Base-by-base conservation (phyloP, 2,797 vertebrate species). In the Ceryle rudis region DNA sequence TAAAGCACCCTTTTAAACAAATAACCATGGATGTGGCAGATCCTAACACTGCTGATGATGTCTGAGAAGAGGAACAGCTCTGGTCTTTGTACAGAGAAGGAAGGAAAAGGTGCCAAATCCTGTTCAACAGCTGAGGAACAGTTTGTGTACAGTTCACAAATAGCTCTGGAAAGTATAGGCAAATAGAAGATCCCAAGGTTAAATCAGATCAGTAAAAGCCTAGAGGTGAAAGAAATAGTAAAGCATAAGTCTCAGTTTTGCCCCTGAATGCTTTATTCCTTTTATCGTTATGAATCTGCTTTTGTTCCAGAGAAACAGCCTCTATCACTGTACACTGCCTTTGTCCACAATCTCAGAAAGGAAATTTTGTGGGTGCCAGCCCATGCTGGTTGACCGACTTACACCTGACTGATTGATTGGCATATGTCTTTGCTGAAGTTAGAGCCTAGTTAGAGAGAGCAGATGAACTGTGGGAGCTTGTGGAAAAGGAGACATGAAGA, bases 401-500 rank as follows among this genome's bases (percentile, higher is more conserved):
- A 41, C 13, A 29, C 10, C 12, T 44, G 28, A 54, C 5, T 31
- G 15, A 39, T 26, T 31, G 15, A 39, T 26, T 0, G 0, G 57
- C 22, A 52, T 41, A 49, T 29, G 1, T 28, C 57, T 72, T 64
- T 69, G 10, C 7, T 89, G 28, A 79, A 79, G 10, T 69, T 65
- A 54, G 18, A 61, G 14, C 25, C 4, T 79, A 18, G 4, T 8
- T 52, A 37, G 28, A 67, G 29, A 42, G 5, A 54, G 20, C 9
- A 10, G 2, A 7, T 81, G 54, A 67, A 52, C 22, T 52, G 25
- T 4, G 5, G 3, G 25, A 72, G 9, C 7, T 84, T 57, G 20
- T 46, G 25, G 16, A 22, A 51, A n/a, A 79, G 44, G 12, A 26
- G 39, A 46, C 0, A 0, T n/a, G 5, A 5, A 18, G 42, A 64